Evolutionary conservation across 2,797 vertebrate species (phyloP).

Genomic region (Pantherophis vulpinus): DNA sequence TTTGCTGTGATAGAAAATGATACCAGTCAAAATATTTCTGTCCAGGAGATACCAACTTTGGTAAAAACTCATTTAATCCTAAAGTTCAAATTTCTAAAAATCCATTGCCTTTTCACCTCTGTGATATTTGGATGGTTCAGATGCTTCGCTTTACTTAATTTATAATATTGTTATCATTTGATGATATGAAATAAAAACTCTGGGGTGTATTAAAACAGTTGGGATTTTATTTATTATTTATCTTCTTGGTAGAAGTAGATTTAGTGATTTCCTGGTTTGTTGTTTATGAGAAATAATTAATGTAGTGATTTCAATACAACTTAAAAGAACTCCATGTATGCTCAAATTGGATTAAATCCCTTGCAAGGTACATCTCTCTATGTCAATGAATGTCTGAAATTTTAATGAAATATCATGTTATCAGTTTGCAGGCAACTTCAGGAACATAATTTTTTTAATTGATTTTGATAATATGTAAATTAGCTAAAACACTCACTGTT

Average conservation of each 20-base stretch:
- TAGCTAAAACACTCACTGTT: neutral
- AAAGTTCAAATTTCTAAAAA: neutral
- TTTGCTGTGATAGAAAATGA: conserved; percentile 8
- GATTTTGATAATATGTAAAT: neutral
- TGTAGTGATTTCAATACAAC: neutral
- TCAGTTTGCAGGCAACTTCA: neutral
- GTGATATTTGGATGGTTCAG: conserved; percentile 3
- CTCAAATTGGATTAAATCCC: neutral
- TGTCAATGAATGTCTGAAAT: neutral
- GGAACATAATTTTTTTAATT: neutral
- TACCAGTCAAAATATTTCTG: neutral
- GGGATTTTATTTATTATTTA: neutral
- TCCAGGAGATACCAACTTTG: neutral
- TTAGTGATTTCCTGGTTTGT: neutral
- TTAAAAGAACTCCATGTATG: neutral
- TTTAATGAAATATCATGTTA: neutral
- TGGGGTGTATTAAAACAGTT: neutral
- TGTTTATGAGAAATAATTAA: neutral
- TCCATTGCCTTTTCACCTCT: conserved; percentile 1
- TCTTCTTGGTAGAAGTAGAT: neutral
- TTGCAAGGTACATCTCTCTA: neutral
- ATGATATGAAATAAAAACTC: conserved; percentile 6
- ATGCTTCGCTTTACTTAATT: neutral
- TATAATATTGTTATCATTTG: neutral
- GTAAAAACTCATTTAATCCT: conserved; percentile 7